Base-by-base conservation (phyloP, 2,888 invertebrate species). In the Troides oblongomaculatus region DNA sequence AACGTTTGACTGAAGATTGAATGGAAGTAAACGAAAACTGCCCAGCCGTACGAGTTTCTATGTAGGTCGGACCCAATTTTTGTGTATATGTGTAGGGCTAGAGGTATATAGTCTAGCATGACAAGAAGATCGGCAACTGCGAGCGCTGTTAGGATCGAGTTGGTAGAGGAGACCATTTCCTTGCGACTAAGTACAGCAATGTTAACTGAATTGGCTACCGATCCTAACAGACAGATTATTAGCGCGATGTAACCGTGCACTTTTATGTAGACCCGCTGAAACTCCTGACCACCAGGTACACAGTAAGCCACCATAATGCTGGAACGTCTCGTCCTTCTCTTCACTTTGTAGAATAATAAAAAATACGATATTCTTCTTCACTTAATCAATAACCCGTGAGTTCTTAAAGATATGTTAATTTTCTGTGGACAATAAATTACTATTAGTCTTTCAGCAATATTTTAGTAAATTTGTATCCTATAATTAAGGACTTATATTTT, bases 51-150 rank as follows among this genome's bases (percentile, higher is more conserved):
- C 0, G 91, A 90, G 76, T 92, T 89, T 39, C 84, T 82, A 73
- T 92, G 91, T 36, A 90, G 84, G 68, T 85, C 89, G 23, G 90
- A 86, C 6, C 91, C 90, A 30, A 93, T 90, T 63, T 94, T 93
- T 25, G 97, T 94, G 81, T 96, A 96, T 73, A 95, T 95, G 83
- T 97, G 97, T 70, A 96, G 94, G 1, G 97, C 95, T 82, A 97
- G 97, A 0, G 98, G 98, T 72, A 99, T 96, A 87, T 98, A 99
- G 80, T 97, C 97, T 78, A 98, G 93, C 96, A 99, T 98, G 56
- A 98, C 98, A 25, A 98, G 93, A 60, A 99, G 93, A 85, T 99
- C 99, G 4, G 98, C 97, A 4, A 98, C 96, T 0, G 99, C 98
- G 14, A 97, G 92, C 5, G 96, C 97, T 0, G 97, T 97, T n/a